Conservation (phyloP, 2,113 vertebrate genomes). For the Orcinus orca region DNA sequence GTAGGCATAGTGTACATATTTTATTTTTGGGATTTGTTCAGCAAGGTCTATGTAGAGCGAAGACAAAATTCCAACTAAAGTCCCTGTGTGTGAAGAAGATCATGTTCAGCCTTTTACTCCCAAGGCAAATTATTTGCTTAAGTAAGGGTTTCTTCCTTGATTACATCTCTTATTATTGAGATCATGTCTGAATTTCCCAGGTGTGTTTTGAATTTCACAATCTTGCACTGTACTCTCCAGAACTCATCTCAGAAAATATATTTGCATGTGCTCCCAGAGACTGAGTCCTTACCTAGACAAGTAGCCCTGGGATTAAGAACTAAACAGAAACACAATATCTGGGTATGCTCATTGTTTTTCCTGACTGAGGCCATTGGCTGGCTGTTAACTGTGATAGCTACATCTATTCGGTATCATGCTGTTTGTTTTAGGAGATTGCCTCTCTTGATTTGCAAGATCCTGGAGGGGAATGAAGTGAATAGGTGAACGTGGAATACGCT, state of each 20-base stretch:
- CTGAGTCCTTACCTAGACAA: conserved; percentile 14
- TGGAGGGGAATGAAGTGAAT: conserved; percentile 9
- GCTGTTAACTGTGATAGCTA: not conserved
- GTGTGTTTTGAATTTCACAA: conserved; percentile 65
- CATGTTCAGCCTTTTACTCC: conserved; percentile 55
- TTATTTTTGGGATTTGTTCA: conserved; percentile 51
- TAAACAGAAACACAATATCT: not conserved
- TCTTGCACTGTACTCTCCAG: not conserved
- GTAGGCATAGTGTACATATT: conserved; percentile 36
- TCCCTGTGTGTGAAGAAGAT: conserved; percentile 41
- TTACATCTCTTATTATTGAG: conserved; percentile 73
- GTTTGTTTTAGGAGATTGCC: conserved; percentile 4
- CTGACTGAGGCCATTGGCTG: conserved; percentile 38
- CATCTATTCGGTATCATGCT: not conserved
- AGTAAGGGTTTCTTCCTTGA: conserved; percentile 74
- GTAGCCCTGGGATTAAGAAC: conserved; percentile 10
- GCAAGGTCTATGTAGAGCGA: not conserved
- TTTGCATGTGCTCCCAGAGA: not conserved
- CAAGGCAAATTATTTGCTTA: conserved; percentile 74
- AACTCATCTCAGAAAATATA: conserved; percentile 50
- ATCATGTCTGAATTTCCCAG: conserved; percentile 72
- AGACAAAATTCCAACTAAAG: conserved; percentile 22
- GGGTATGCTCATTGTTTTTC: conserved; percentile 13
- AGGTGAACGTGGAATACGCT: not conserved
- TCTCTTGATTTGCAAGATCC: conserved; percentile 25